These are phyloP conservation scores for Cavia porcellus DNA, from an alignment of 2,113 vertebrate species.

Conservation along the genomic window DNA sequence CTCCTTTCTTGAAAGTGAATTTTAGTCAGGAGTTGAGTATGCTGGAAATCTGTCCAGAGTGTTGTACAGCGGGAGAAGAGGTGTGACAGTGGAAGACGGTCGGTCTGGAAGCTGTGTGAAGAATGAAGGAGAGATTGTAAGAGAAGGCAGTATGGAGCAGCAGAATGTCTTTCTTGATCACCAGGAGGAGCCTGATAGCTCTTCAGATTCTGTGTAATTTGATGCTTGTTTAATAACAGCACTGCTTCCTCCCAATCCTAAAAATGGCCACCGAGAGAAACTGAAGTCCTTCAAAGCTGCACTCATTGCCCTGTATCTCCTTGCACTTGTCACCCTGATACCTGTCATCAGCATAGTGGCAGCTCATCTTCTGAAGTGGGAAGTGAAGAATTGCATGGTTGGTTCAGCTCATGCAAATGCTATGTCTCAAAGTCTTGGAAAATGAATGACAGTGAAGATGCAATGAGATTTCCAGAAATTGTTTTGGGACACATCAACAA, in stretches of 20 bases:
- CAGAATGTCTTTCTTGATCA: not conserved
- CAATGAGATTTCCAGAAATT: constrained; percentile 61
- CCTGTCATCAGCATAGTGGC: constrained; percentile 49
- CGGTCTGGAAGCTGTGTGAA: not conserved
- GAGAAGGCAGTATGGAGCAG: constrained; percentile 15
- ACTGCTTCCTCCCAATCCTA: constrained; percentile 40
- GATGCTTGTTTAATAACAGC: constrained; percentile 61
- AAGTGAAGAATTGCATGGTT: constrained; percentile 63
- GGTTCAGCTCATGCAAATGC: constrained; percentile 30
- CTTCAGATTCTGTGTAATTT: constrained; percentile 52
- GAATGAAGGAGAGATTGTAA: not conserved
- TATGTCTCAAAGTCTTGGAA: not conserved
- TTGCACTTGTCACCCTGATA: constrained; percentile 58
- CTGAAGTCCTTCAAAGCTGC: constrained; percentile 61
- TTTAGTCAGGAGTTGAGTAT: not conserved
- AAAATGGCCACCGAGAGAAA: constrained; percentile 61
- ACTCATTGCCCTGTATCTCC: constrained; percentile 38
- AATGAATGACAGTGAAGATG: constrained; percentile 53
- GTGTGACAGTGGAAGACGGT: not conserved
- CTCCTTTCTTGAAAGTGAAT: not conserved
- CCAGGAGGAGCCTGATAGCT: not conserved
- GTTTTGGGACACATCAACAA: not conserved
- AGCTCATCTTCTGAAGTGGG: constrained; percentile 69
- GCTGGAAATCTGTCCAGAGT: not conserved
- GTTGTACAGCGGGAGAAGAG: not conserved